Conservation (phyloP, 2,888 invertebrate genomes). For the Eupithecia tripunctaria region DNA sequence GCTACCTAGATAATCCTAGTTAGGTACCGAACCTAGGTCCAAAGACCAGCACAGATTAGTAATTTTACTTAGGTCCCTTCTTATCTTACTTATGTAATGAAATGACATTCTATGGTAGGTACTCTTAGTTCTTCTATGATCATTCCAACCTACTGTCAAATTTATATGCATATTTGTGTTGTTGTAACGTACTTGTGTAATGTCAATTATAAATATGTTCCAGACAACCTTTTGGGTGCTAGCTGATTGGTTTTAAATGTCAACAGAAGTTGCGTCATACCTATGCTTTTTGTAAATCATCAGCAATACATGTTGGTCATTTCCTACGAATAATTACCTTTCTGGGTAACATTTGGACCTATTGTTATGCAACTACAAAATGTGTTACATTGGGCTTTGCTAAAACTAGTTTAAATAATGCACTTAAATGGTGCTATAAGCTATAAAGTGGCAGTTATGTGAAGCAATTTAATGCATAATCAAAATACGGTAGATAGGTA, state of each 20-base stretch:
- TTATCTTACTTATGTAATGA: too few relatives aligned
- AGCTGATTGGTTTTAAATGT: slow-evolving; percentile 21
- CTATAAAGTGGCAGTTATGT: not conserved
- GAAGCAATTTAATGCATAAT: not conserved
- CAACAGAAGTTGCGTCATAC: slow-evolving; percentile 24
- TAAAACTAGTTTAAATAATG: not conserved
- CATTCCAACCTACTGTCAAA: too few relatives aligned
- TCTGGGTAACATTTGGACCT: not conserved
- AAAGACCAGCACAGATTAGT: too few relatives aligned
- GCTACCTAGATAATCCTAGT: too few relatives aligned
- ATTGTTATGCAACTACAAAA: not conserved
- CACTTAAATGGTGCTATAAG: not conserved
- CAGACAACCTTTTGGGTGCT: slow-evolving; percentile 23
- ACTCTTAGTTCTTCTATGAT: not conserved
- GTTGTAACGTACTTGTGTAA: not conserved
- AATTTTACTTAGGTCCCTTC: too few relatives aligned
- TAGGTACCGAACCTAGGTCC: too few relatives aligned
- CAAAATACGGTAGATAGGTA: not conserved
- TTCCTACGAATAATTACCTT: not conserved
- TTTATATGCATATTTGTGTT: not conserved
- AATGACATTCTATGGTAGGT: too few relatives aligned
- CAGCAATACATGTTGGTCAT: not conserved
- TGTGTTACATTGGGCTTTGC: not conserved
- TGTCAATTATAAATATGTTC: slow-evolving; percentile 26
- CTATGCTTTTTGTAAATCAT: not conserved